Percentiles rank a stretch among this genome's conserved stretches.
These are phyloP conservation scores for Mohoua ochrocephala DNA, from an alignment of 2,113 vertebrate genomes.

Conservation along the genomic window DNA sequence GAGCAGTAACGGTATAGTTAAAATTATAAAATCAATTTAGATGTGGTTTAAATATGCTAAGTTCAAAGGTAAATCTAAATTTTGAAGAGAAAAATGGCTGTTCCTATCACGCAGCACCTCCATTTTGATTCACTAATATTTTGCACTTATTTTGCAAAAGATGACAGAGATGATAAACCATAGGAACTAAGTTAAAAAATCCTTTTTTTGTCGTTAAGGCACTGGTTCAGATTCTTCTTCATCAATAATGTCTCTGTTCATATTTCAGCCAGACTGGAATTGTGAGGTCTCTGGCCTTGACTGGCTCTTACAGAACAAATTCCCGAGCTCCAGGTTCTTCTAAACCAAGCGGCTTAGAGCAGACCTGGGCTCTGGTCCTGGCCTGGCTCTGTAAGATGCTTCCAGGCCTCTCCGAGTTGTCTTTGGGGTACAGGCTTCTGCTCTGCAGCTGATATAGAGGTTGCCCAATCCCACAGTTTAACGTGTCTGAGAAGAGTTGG, in stretches of 20 bases:
- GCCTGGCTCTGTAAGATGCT: background rate
- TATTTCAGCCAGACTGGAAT: background rate
- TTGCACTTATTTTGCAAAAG: background rate
- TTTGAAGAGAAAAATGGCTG: background rate
- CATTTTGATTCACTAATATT: background rate
- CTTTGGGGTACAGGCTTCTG: background rate
- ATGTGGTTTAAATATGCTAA: background rate
- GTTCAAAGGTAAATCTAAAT: background rate
- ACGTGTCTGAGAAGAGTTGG: background rate
- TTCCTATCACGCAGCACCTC: background rate
- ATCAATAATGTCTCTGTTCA: background rate
- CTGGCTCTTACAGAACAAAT: background rate
- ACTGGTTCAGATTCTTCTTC: background rate
- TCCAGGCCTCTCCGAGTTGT: background rate
- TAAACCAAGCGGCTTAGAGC: background rate
- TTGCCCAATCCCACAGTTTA: background rate
- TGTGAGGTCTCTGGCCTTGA: background rate
- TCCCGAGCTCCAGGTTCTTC: background rate
- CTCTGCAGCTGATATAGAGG: background rate
- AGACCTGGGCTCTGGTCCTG: background rate
- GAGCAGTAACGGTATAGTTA: background rate
- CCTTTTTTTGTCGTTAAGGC: background rate
- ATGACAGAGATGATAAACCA: background rate
- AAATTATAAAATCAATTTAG: background rate
- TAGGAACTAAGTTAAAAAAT: background rate